These are phyloP conservation scores for Adela reaumurella DNA, from an alignment of 2,888 invertebrate genomes.

Conservation along the genomic window DNA sequence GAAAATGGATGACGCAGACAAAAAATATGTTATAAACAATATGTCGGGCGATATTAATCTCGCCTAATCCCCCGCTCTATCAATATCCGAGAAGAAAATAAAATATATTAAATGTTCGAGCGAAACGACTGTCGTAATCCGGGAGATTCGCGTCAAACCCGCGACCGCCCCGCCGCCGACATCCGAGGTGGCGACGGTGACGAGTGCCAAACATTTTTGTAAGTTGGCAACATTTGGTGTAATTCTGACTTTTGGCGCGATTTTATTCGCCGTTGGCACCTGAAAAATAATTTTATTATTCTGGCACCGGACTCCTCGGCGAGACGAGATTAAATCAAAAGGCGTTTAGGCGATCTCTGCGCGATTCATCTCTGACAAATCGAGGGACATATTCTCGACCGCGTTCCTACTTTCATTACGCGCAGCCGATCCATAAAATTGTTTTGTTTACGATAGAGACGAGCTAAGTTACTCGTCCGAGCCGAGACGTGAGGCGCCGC, in stretches of 20 bases:
- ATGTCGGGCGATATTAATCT: not conserved
- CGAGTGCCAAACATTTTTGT: constrained; percentile 19
- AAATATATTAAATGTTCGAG: not conserved
- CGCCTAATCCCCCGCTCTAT: not conserved
- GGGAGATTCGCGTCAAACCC: not conserved
- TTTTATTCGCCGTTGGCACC: constrained; percentile 11
- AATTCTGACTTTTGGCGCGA: constrained; percentile 16
- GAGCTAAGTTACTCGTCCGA: constrained; percentile 9
- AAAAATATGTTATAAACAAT: not conserved
- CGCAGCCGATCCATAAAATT: not conserved
- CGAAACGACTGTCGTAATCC: not conserved
- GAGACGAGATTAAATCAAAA: not conserved
- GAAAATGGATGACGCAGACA: not conserved
- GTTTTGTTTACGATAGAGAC: constrained; percentile 26
- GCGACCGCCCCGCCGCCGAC: not conserved
- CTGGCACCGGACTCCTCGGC: not conserved
- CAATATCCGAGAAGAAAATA: not conserved
- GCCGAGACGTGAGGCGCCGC: not conserved
- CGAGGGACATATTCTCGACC: not conserved
- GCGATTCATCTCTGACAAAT: not conserved
- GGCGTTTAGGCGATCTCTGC: not conserved
- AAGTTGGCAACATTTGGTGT: constrained; percentile 17
- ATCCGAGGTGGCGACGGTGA: not conserved
- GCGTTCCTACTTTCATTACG: not conserved
- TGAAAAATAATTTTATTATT: not conserved